Conservation (phyloP, 2,888 invertebrate species). For the Nomada flava region DNA sequence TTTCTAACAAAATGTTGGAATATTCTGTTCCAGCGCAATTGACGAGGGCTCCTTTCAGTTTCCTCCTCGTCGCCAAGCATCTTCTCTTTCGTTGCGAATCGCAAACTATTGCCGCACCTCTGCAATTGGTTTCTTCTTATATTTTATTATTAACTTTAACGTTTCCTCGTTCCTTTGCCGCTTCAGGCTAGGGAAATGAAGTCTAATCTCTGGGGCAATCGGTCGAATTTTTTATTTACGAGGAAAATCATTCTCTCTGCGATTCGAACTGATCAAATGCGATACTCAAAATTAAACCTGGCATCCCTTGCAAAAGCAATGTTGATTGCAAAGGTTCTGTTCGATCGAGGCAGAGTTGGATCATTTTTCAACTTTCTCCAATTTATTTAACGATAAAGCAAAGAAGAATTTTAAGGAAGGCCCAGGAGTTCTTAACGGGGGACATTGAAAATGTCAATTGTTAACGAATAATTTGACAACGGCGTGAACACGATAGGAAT, state of each 20-base stretch:
- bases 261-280: no score
- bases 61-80: constrained; percentile 18
- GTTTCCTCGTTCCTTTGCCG: neutral
- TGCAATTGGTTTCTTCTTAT: constrained; percentile 27
- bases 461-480: constrained; percentile 36
- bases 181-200: no score
- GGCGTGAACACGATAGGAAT: constrained; percentile 48
- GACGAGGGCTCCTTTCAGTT: constrained; percentile 28
- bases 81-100: constrained; percentile 30
- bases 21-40: constrained; percentile 21
- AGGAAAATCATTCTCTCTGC: no score
- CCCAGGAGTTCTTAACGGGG: neutral
- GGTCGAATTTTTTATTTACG: no score
- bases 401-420: no score
- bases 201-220: no score
- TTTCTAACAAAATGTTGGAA: constrained; percentile 20
- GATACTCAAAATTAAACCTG: no score
- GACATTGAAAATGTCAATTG: neutral
- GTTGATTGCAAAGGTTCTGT: no score
- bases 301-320: no score
- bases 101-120: constrained; percentile 9
- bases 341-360: no score
- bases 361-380: no score
- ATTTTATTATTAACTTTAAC: constrained; percentile 3
- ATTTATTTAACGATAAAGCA: no score